These are phyloP conservation scores for Dicycla oo DNA, from an alignment of 2,888 invertebrate species.

Conservation along the genomic window DNA sequence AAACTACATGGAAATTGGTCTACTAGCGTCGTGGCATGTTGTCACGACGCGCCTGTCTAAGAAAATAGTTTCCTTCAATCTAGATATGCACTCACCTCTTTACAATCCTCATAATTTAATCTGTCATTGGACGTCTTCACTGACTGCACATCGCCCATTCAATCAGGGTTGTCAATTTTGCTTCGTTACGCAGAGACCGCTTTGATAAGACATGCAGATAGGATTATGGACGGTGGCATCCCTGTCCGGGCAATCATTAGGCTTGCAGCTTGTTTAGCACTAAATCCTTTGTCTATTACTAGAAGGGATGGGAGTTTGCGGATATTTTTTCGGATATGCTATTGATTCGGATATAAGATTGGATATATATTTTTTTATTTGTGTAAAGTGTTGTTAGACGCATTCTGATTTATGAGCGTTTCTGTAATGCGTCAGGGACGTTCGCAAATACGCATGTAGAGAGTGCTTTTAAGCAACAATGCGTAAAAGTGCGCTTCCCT, in stretches of 20 bases:
- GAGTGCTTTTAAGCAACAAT: no score
- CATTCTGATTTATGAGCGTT: no score
- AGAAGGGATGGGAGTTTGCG: conserved; percentile 60
- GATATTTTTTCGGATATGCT: conserved; percentile 27
- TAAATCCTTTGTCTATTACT: conserved; percentile 83
- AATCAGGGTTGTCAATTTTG: conserved; percentile 81
- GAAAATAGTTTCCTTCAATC: neutral
- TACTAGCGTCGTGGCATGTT: no score
- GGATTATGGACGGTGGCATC: conserved; percentile 77
- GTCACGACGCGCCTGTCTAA: no score
- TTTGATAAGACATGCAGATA: conserved; percentile 87
- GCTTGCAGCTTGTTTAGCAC: conserved; percentile 76
- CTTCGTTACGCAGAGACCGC: conserved; percentile 78
- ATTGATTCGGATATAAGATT: conserved; percentile 1
- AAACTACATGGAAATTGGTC: no score
- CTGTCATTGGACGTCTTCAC: conserved; percentile 61
- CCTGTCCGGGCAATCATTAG: conserved; percentile 73
- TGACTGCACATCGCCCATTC: conserved; percentile 63
- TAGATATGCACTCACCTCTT: conserved; percentile 1
- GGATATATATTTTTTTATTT: no score
- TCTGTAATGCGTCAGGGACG: no score
- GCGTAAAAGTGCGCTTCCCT: no score
- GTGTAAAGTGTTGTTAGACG: no score
- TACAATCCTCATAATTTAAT: conserved; percentile 55
- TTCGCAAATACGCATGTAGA: no score